phyloP scores from a whole-genome alignment of 2,113 vertebrate species.

The Hippocampus mohnikei region DNA sequence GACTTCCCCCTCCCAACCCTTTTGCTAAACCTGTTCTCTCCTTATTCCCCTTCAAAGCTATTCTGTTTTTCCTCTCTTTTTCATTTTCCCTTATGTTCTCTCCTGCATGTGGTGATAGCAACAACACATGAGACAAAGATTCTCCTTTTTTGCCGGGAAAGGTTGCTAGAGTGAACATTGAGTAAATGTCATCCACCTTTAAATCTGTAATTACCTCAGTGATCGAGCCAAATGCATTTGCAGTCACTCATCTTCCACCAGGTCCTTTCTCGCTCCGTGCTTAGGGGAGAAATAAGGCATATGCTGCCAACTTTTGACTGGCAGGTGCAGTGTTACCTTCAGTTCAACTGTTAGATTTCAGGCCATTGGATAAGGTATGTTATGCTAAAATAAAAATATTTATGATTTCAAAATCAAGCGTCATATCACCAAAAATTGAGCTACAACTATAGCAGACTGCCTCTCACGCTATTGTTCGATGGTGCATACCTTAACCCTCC shows the following conservation, averaged over 20 bases:
- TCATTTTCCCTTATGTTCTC: conserved; percentile 20
- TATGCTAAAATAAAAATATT: conserved; percentile 15
- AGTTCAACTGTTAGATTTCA: conserved; percentile 21
- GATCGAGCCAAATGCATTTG: conserved; percentile 31
- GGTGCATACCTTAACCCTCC: conserved; percentile 30
- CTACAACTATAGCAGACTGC: not conserved
- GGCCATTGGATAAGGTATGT: conserved; percentile 21
- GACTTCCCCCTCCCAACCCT: conserved; percentile 21
- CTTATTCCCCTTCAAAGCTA: conserved; percentile 14
- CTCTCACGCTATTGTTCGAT: not conserved
- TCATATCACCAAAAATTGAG: not conserved
- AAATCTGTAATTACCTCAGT: conserved; percentile 55
- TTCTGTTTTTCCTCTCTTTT: conserved; percentile 13
- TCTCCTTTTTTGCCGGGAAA: conserved; percentile 25
- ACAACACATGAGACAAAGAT: conserved; percentile 18
- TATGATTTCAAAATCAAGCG: conserved; percentile 14
- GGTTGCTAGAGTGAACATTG: conserved; percentile 32
- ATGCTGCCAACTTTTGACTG: conserved; percentile 36
- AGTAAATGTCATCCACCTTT: conserved; percentile 37
- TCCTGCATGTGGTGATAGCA: conserved; percentile 10
- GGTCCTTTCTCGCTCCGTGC: not conserved
- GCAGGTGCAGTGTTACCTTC: conserved; percentile 23
- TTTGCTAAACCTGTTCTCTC: conserved; percentile 26
- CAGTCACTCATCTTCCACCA: not conserved
- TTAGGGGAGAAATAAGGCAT: conserved; percentile 15